Evolutionary conservation across 35 echinoderm and acorn worm genomes (phyloP).

Genomic region (Strongylocentrotus purpuratus): DNA sequence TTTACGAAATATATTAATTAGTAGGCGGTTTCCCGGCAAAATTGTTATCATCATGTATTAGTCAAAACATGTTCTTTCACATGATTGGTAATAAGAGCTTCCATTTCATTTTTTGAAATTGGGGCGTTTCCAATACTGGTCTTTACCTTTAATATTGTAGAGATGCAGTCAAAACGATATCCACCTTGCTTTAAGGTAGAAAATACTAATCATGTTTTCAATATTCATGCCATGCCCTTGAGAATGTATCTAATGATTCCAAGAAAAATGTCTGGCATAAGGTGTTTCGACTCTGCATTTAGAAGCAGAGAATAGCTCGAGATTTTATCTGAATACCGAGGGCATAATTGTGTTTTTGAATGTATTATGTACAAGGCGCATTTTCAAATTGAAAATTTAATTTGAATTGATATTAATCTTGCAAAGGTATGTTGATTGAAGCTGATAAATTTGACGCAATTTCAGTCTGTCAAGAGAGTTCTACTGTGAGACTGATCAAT

Average conservation of each 20-base stretch:
- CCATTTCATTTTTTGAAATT: too few relatives aligned
- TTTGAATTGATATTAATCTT: background rate
- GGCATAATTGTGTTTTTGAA: too few relatives aligned
- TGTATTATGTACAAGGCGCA: background rate
- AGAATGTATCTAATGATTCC: background rate
- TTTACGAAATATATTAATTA: too few relatives aligned
- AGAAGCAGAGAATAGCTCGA: background rate
- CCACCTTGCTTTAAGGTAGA: background rate
- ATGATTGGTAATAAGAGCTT: too few relatives aligned
- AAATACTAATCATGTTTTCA: background rate
- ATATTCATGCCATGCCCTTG: background rate
- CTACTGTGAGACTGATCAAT: background rate
- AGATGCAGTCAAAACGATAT: background rate
- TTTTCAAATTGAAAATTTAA: background rate
- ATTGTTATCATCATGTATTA: too few relatives aligned
- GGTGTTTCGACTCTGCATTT: background rate
- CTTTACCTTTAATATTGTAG: too few relatives aligned
- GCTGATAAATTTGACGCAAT: background rate
- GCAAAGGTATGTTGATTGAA: background rate
- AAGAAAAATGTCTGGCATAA: background rate
- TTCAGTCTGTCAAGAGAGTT: background rate
- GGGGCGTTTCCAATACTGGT: too few relatives aligned
- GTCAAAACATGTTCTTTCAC: too few relatives aligned
- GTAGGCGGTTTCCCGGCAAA: too few relatives aligned
- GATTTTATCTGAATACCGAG: background rate